Base-by-base conservation (phyloP, 1,140 invertebrate species). In the Batillaria attramentaria region DNA sequence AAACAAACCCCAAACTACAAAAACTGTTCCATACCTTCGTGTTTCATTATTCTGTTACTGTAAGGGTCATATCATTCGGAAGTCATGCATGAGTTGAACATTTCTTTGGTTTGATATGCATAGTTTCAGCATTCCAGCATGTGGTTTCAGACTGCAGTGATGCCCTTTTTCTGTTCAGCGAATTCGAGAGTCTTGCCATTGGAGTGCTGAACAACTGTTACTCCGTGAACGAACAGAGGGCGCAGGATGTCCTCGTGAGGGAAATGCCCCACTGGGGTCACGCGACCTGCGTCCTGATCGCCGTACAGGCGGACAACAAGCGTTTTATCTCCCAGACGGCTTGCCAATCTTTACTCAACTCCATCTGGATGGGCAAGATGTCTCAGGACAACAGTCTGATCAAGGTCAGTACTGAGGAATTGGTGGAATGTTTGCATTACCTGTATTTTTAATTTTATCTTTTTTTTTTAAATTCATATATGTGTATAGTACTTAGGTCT, bases 121-220 rank as follows among this genome's bases (percentile, higher is more conserved):
- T n/a, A n/a, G n/a, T n/a, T n/a, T n/a, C n/a, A n/a, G n/a, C n/a
- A n/a, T n/a, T n/a, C n/a, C n/a, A n/a, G n/a, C n/a, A n/a, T n/a
- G n/a, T n/a, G n/a, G n/a, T n/a, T n/a, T n/a, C n/a, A n/a, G n/a
- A n/a, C n/a, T n/a, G n/a, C n/a, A n/a, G n/a, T n/a, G n/a, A n/a
- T n/a, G n/a, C n/a, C n/a, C n/a, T n/a, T n/a, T n/a, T n/a, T 31
- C n/a, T 28, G 24, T 86, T 57, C 80, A 90, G 89, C 57, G 85
- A 87, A 70, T 91, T 87, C 84, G 87, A 86, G 37, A 78, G 86
- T 57, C 79, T 89, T 28, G 88, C 89, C 13, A 83, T 90, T 37
- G 89, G 86, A 65, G 89, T 91, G 16, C 75, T 91, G 8, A 90
- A 87, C 81, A 86, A 87, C 62, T 91, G 91, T 75, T 88, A 91